Evolutionary conservation across 92 coral and sea anemone species (phyloP), one percentile per base, ranked within the genome.

Genomic region (Bergia sp.): DNA sequence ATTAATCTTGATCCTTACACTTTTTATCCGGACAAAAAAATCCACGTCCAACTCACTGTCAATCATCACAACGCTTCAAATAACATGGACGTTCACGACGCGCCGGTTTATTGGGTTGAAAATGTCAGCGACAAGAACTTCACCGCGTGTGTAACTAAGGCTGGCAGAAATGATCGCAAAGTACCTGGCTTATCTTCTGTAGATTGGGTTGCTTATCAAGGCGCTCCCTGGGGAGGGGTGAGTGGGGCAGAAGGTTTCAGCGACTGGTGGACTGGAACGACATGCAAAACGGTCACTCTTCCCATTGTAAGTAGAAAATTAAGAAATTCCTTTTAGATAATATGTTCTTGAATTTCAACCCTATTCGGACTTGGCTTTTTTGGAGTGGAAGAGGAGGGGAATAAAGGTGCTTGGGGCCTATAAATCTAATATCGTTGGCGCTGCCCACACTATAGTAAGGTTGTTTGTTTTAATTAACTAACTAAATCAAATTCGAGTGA

Each of bases 91-190:
- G 39, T 67, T 67, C 74, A 67, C 74, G 74, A 67, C 20, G 74
- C 74, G 37, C 74, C 74, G 37, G 74, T 67, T 15, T 67, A n/a
- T 29, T 67, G 74, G 74, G 74, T 67, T 67, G 74, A 67, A 67
- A 67, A n/a, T n/a, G 74, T 67, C 74, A 67, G 74, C 74, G 74
- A 67, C 7, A 67, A n/a, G 20, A 67, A 67, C 37, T 67, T 67
- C 29, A 67, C 74, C 29, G 74, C 37, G 1, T 67, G 74, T 67
- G 74, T 67, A 10, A 67, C 74, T 1, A 67, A n/a, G 74, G 74
- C 74, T 67, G 74, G 74, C 23, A 67, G 74, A 67, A 67, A 67
- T 20, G 74, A 67, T 29, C 74, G 74, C 37, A n/a, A 0, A 21
- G 36, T 67, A 20, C 20, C 74, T 0, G 74, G 74, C 37, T 20